Base-by-base conservation (phyloP, 2,888 invertebrate species). In the Aproaerema taeniolella region DNA sequence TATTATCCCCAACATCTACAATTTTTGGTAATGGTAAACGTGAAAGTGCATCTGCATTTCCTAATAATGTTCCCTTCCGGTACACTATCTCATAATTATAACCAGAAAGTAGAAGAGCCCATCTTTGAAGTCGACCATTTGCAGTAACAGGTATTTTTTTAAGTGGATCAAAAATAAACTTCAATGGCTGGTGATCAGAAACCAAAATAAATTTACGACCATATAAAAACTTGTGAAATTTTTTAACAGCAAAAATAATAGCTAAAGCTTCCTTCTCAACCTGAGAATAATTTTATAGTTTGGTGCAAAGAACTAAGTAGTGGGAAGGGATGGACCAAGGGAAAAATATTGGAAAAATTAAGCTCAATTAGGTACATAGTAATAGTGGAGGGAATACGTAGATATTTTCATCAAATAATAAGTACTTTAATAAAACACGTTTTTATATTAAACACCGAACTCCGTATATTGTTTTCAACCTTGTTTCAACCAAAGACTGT, bases 211-310 rank as follows among this genome's bases (percentile, higher is more conserved):
- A 15, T 16, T 39, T 34, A 8, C 32, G 2, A n/a, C 43, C 33
- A 24, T 28, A 24, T 8, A 42, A 10, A 15, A 32, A 41, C 13
- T 43, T 42, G 38, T 66, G 57, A 45, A 72, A 70, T 45, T 61
- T 55, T 30, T 57, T 55, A 6, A 20, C 5, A 6, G 5, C 20
- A 20, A 20, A 20, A 20, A 20, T 20, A 7, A 20, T 20, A 20
- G 20, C 20, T 3, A 72, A 50, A 11, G 66, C 69, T 47, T 54
- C 57, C 11, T 49, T 46, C 16, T 56, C 54, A 13, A 58, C 41
- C 31, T 56, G 54, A 2, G 50, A 63, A 45, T 58, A 55, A 10
- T 43, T 45, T n/a, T n/a, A n/a, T n/a, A n/a, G n/a, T n/a, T n/a
- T n/a, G n/a, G n/a, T n/a, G n/a, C n/a, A n/a, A n/a, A n/a, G n/a